Percentiles rank a stretch among this genome's conserved stretches.
Conservation (phyloP, 2,113 vertebrate species). For the Cyprinodon tularosa region DNA sequence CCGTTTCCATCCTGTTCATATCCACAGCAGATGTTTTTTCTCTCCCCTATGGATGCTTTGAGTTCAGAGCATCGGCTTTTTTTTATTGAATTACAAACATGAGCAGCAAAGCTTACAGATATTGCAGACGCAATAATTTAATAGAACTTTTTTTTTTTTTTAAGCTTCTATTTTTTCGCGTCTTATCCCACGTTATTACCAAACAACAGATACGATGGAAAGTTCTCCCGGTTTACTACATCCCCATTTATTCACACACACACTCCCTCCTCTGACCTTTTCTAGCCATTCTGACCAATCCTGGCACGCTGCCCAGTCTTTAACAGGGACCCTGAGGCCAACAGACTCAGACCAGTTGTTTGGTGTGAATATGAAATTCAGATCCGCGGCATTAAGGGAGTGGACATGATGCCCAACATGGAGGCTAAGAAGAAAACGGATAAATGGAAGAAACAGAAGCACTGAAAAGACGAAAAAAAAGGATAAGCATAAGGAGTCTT, state of each 20-base stretch:
- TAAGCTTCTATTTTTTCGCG: neutral
- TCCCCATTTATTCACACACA: constrained; percentile 36
- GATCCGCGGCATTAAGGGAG: constrained; percentile 7
- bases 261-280: constrained; percentile 4
- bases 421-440: constrained; percentile 16
- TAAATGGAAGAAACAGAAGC: constrained; percentile 5
- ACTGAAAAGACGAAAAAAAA: constrained; percentile 14
- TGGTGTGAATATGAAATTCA: constrained; percentile 49
- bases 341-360: constrained; percentile 59
- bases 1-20: neutral
- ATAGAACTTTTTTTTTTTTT: too few species aligned
- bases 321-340: constrained; percentile 53
- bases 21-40: neutral
- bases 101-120: neutral
- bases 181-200: neutral
- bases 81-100: neutral
- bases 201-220: neutral
- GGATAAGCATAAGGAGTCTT: constrained; percentile 2
- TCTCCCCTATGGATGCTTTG: neutral
- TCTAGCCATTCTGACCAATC: constrained; percentile 8
- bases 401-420: constrained; percentile 20
- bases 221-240: constrained; percentile 17
- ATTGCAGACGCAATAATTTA: neutral
- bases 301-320: constrained; percentile 60
- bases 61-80: neutral